Base-by-base conservation (phyloP, 1,140 invertebrate species). In the Ptiloglossa arizonensis region DNA sequence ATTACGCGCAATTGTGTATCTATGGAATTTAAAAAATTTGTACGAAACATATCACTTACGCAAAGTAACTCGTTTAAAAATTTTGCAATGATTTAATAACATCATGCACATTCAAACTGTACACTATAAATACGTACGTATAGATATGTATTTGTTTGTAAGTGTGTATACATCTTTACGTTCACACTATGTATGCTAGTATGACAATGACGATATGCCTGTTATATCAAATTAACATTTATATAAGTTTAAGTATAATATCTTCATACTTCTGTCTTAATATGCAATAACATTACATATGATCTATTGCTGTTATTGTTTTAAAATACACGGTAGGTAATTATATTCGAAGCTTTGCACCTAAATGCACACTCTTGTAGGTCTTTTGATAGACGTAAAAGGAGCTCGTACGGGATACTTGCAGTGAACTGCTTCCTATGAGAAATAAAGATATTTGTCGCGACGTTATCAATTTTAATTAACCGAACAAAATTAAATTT, bases 191-290 rank as follows among this genome's bases (percentile, higher is more conserved):
- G 17, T 56, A 48, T 32, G 41, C 22, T 52, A 82, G 56, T 48
- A n/a, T 52, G 57, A 69, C 9, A 44, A 69, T 62, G 46, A 71
- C 56, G 79, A 83, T 83, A 82, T 82, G 80, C 79, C 72, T 22
- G 3, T 72, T 54, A 57, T 63, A 35, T 54, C 19, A 64, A 73
- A 82, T 38, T 74, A 82, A 80, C 54, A 17, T 9, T 71, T 63
- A 77, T 22, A 54, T 27, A 44, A 41, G 38, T 35, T 9, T 9
- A 4, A 44, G 11, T 72, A 46, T 29, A n/a, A 24, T n/a, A n/a
- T n/a, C 9, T 19, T 41, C 24, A 3, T 8, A 15, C n/a, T 19
- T 67, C 19, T 35, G 2, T 6, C 4, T 64, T 66, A 66, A 38
- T 74, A 24, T 29, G 6, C 13, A n/a, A 32, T 32, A 54, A 56